phyloP scores from a whole-genome alignment of 2,113 vertebrate genomes.

The Pica pica region DNA sequence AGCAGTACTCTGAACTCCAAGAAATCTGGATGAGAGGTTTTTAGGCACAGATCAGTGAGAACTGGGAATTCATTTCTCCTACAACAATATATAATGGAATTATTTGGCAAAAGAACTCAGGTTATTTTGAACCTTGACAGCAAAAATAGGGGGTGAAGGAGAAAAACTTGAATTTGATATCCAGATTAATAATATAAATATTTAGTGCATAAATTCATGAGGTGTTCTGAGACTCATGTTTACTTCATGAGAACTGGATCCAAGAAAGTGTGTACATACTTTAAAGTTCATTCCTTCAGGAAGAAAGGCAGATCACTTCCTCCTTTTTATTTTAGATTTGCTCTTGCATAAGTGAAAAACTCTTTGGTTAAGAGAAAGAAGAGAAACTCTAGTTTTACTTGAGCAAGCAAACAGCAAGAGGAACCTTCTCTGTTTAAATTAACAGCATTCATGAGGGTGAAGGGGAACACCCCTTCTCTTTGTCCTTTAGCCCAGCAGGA shows the following conservation, averaged over 20 bases:
- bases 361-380: not conserved
- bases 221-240: not conserved
- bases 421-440: not conserved
- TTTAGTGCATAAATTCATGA: not conserved
- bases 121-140: not conserved
- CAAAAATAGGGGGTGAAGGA: not conserved
- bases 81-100: not conserved
- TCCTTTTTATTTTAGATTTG: not conserved
- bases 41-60: not conserved
- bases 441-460: not conserved
- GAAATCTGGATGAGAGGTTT: not conserved
- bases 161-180: not conserved
- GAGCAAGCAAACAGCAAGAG: not conserved
- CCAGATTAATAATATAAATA: not conserved
- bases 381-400: not conserved
- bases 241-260: not conserved
- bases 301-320: not conserved
- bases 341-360: not conserved
- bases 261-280: not conserved
- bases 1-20: not conserved
- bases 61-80: not conserved
- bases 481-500: not conserved
- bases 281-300: not conserved
- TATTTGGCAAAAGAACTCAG: not conserved
- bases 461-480: not conserved